A percentile compares a stretch with the other conserved stretches of the same genome.
Evolutionary conservation across 2,888 invertebrate species (phyloP).

Genomic region (Tenthredo distinguenda): DNA sequence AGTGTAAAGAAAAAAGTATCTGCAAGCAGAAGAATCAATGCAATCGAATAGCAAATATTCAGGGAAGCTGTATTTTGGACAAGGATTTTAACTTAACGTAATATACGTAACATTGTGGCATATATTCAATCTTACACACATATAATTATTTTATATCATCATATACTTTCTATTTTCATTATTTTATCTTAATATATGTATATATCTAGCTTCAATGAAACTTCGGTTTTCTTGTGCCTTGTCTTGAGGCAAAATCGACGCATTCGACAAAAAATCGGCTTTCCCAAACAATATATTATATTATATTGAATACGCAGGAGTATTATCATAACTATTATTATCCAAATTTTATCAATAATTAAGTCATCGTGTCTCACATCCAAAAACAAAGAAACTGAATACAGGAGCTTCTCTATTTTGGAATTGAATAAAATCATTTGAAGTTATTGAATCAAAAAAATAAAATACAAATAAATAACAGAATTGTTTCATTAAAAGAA

Average conservation of each 20-base stretch:
- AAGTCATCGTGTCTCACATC: not conserved
- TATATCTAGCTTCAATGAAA: slow-evolving; percentile 37
- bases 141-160: slow-evolving; percentile 49
- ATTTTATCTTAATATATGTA: not conserved
- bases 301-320: not conserved
- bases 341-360: not conserved
- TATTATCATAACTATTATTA: not conserved
- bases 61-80: slow-evolving; percentile 26
- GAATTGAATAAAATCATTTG: not conserved
- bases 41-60: slow-evolving; percentile 14
- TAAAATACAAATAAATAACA: not conserved
- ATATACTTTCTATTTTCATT: slow-evolving; percentile 22
- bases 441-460: not conserved
- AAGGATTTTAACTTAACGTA: slow-evolving; percentile 42
- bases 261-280: not conserved
- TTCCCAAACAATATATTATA: not conserved
- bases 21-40: not conserved
- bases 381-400: not conserved
- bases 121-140: slow-evolving; percentile 61
- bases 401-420: not conserved
- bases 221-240: slow-evolving; percentile 11
- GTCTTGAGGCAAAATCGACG: slow-evolving; percentile 31
- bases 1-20: not conserved
- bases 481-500: not conserved
- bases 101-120: slow-evolving; percentile 55